A percentile compares a stretch with the other conserved stretches of the same genome.
phyloP scores from a whole-genome alignment of 1,140 invertebrate genomes.

The Tetranychus cinnabarinus region DNA sequence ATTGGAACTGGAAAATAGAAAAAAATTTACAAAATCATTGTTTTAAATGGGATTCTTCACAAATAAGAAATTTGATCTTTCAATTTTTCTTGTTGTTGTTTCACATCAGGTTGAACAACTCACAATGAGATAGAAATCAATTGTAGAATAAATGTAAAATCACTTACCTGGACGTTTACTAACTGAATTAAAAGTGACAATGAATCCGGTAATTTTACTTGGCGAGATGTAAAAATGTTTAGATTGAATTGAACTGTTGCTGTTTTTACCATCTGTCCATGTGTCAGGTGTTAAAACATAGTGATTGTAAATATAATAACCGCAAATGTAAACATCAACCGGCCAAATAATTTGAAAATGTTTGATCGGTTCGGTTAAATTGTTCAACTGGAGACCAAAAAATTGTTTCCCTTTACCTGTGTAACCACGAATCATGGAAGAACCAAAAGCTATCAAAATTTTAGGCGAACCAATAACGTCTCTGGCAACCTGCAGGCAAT shows the following conservation, averaged over 20 bases:
- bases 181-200: constrained; percentile 22
- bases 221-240: constrained; percentile 48
- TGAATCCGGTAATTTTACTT: constrained; percentile 52
- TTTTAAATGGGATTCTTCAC: no score
- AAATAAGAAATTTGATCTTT: no score
- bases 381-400: constrained; percentile 54
- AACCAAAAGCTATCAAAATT: constrained; percentile 5
- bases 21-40: constrained; percentile 17
- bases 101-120: no score
- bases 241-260: constrained; percentile 25
- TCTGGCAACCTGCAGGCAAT: constrained; percentile 3
- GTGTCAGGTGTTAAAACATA: constrained; percentile 43
- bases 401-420: constrained; percentile 80
- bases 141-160: neutral
- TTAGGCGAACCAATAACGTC: neutral
- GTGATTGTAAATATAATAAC: constrained; percentile 55
- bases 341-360: constrained; percentile 11
- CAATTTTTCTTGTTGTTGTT: no score
- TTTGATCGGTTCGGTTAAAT: constrained; percentile 53
- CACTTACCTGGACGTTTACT: neutral
- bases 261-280: neutral
- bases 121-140: no score
- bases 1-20: constrained; percentile 29
- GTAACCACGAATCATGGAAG: constrained; percentile 37
- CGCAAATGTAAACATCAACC: constrained; percentile 47